Base-by-base conservation (phyloP, 2,888 invertebrate genomes). In the Halocaridina rubra region DNA sequence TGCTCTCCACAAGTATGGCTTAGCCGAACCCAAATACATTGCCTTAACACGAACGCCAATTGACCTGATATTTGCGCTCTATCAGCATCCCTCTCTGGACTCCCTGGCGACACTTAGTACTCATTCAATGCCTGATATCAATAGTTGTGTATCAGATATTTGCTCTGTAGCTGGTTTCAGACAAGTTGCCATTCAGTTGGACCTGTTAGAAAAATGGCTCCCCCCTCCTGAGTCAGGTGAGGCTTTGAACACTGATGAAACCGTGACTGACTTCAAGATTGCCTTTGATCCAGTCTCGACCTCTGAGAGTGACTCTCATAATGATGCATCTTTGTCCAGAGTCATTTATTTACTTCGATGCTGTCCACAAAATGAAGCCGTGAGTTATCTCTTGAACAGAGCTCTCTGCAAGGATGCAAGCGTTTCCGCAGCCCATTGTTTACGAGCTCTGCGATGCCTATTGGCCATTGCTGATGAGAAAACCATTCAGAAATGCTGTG, bases 121-220 rank as follows among this genome's bases (percentile, higher is more conserved):
- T 5, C 80, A 85, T 29, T 27, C 57, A 57, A 80, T 74, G 80
- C 80, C 84, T 13, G 81, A 80, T 39, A 81, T 87, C 32, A 82
- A 86, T 53, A 46, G 69, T 24, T 85, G 87, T 67, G 85, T 87
- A 16, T 72, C 76, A 27, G 82, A 87, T 4, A 80, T 87, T 22
- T 87, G 87, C 72, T 13, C 19, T 19, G 57, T 79, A 24, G 27
- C 57, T 46, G 30, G 33, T 5, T 61, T 46, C 8, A 69, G 81
- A 71, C 69, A 72, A 13, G 77, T 59, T 10, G n/a, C 61, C 5
- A 84, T 88, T 19, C 88, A 84, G 75, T 33, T 81, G 24, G 86
- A 84, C 19, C 67, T 88, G 72, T 39, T 88, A 32, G 82, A 86
- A 67, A 80, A 88, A 46, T 88, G 88, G 88, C 84, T 88, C 16